These are phyloP conservation scores for Sebastolobus altivelis DNA, from an alignment of 2,797 vertebrate genomes.

Conservation along the genomic window DNA sequence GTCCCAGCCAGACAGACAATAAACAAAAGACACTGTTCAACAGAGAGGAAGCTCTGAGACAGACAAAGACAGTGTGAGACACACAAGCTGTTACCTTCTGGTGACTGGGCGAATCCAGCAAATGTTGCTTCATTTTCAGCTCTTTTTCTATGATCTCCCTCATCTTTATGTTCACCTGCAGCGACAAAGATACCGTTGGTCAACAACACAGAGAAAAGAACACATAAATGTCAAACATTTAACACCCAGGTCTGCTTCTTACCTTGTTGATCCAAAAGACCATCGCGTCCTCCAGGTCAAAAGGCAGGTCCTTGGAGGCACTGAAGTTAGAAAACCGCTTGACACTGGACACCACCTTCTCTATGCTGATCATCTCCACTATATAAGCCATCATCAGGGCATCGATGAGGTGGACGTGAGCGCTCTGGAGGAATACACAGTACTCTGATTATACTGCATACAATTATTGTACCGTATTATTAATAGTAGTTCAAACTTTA, in stretches of 20 bases:
- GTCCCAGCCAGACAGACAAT: conserved; percentile 13
- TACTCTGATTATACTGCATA: background rate
- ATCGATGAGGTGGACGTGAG: conserved; percentile 96
- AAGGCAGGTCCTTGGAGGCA: conserved; percentile 94
- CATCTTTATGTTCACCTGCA: conserved; percentile 94
- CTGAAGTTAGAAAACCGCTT: conserved; percentile 94
- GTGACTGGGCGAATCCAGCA: conserved; percentile 92
- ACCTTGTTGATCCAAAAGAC: conserved; percentile 99
- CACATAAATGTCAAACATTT: background rate
- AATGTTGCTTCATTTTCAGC: conserved; percentile 91
- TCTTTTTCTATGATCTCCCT: conserved; percentile 94
- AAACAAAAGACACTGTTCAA: conserved; percentile 42
- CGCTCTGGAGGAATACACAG: conserved; percentile 82
- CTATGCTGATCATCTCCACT: conserved; percentile 95
- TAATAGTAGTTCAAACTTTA: background rate
- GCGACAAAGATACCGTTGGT: background rate
- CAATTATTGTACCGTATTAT: background rate
- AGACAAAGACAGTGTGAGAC: background rate
- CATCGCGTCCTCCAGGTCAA: conserved; percentile 95
- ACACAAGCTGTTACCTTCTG: conserved; percentile 89
- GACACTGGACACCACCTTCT: conserved; percentile 93
- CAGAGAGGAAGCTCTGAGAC: conserved; percentile 1
- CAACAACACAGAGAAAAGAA: background rate
- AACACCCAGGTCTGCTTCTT: conserved; percentile 12
- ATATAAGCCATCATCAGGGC: conserved; percentile 95